Percentiles rank a stretch among this genome's conserved stretches.
Evolutionary conservation across 2,113 vertebrate genomes (phyloP).

Genomic region (Sturnus vulgaris): DNA sequence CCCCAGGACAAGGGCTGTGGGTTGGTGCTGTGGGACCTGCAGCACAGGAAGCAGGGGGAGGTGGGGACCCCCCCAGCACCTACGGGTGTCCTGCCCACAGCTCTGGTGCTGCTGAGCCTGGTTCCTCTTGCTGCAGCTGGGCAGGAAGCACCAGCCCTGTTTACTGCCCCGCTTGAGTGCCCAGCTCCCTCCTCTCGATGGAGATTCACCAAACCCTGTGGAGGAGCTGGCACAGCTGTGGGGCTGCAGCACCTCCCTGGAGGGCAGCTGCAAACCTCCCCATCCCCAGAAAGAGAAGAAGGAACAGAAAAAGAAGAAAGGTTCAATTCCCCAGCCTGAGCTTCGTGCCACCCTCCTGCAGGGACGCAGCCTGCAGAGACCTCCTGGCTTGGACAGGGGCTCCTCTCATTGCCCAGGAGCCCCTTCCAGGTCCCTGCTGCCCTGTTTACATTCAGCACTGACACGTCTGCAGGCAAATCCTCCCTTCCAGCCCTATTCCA

Average conservation of each 20-base stretch:
- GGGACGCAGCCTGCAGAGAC: neutral
- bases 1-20: neutral
- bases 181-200: neutral
- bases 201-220: accelerated
- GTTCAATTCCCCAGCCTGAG: neutral
- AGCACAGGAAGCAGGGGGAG: neutral
- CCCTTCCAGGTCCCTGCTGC: neutral
- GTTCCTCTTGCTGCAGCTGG: slow-evolving; percentile 60
- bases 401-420: neutral
- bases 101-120: neutral
- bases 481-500: neutral
- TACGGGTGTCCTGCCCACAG: neutral
- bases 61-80: neutral
- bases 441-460: neutral
- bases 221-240: neutral
- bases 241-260: neutral
- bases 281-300: neutral
- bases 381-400: neutral
- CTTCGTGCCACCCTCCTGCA: neutral
- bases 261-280: neutral
- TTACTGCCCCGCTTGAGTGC: slow-evolving; percentile 8
- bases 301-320: neutral
- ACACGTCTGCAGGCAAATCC: neutral
- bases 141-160: slow-evolving; percentile 54
- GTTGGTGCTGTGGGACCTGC: neutral